These are phyloP conservation scores for Pentalonia nigronervosa DNA, from an alignment of 1,140 invertebrate species.

Conservation along the genomic window DNA sequence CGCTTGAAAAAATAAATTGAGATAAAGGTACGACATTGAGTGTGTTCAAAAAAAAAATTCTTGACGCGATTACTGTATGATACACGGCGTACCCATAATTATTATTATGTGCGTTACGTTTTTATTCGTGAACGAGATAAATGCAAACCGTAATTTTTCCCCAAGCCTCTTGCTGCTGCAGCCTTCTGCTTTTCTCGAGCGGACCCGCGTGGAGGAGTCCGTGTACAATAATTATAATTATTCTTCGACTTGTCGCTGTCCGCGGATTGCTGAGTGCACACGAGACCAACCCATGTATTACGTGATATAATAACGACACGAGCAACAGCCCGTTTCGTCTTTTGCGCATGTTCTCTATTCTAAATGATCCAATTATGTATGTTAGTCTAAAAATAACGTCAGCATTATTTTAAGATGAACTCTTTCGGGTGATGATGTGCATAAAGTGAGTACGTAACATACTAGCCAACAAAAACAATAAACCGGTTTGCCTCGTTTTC, in stretches of 20 bases:
- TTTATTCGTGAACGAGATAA: neutral
- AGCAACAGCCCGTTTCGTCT: neutral
- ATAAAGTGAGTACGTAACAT: neutral
- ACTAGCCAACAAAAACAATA: constrained; percentile 27
- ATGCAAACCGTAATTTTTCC: neutral
- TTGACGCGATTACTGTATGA: neutral
- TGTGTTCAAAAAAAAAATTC: neutral
- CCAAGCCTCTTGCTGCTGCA: neutral
- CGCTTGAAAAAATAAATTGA: neutral
- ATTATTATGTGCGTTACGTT: neutral
- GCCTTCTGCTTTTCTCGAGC: neutral
- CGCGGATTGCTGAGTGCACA: too few species aligned
- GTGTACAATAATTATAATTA: neutral
- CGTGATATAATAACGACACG: neutral
- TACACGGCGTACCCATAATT: neutral
- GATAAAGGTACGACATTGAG: neutral
- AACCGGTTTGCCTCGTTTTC: constrained; percentile 50
- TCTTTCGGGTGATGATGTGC: neutral
- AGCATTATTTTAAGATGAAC: neutral
- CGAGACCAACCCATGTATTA: neutral
- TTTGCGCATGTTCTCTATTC: neutral
- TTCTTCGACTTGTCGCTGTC: neutral
- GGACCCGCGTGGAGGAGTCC: neutral
- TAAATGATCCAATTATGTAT: constrained; percentile 3
- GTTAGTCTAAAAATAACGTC: constrained; percentile 20